Evolutionary conservation across 2,888 invertebrate genomes (phyloP).

Genomic region (Sinodicranocentrus sp.): DNA sequence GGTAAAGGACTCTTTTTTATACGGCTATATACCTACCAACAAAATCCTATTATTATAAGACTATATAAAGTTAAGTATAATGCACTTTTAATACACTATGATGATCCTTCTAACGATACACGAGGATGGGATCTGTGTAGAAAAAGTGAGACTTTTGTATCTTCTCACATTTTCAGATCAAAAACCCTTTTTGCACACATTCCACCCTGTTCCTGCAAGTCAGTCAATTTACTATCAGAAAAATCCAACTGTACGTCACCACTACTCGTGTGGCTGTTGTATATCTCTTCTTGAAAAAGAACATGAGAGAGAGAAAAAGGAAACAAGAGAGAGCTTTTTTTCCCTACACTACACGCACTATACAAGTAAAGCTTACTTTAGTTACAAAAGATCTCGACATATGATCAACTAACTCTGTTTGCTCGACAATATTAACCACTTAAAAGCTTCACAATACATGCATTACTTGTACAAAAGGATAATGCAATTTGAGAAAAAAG

Average conservation of each 20-base stretch:
- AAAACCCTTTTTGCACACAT: not conserved
- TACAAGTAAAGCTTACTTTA: not conserved
- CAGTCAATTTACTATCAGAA: too few species aligned
- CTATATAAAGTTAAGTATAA: too few species aligned
- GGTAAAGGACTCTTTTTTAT: constrained; percentile 25
- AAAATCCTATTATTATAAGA: not conserved
- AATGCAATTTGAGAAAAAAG: not conserved
- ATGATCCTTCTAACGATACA: constrained; percentile 3
- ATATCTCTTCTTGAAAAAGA: not conserved
- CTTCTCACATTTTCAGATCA: not conserved
- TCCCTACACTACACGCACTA: not conserved
- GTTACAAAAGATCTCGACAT: constrained; percentile 7
- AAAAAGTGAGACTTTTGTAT: constrained; percentile 6
- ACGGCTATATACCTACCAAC: too few species aligned
- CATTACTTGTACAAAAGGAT: too few species aligned
- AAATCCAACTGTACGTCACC: too few species aligned
- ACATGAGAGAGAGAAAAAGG: constrained; percentile 12
- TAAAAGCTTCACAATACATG: not conserved
- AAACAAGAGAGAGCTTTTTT: constrained; percentile 28
- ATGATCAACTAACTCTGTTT: not conserved
- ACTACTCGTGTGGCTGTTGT: too few species aligned
- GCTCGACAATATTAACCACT: constrained; percentile 7
- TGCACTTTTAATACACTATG: not conserved
- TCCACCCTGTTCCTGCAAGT: too few species aligned
- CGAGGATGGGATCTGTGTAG: constrained; percentile 1